Evolutionary conservation across 2,113 vertebrate species (phyloP), one percentile per base, ranked within the genome.

Genomic region (Platycercus adscitus): DNA sequence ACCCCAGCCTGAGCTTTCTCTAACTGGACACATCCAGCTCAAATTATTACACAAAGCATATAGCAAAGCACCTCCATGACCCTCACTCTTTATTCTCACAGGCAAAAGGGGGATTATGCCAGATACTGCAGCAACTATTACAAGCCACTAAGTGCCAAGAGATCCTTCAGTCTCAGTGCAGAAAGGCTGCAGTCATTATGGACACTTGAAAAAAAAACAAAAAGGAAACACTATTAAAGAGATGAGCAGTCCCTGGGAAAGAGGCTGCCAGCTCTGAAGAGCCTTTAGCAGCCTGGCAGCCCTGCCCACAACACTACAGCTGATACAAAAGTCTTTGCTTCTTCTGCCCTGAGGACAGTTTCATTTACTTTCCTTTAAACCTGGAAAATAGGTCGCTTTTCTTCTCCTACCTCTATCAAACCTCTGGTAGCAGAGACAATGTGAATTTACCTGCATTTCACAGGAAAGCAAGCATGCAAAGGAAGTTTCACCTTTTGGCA

Each of bases 311-410:
- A 76, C 61, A 85, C 61, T 81, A 29, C n/a, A 91, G 86, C 73
- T 68, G 69, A 95, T 75, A 89, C 24, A 81, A 44, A 82, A 79
- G 52, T 18, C 92, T 94, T 86, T 84, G 77, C 77, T 86, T 81
- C 88, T 92, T 81, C 86, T 95, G 61, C 90, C 90, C 88, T 0
- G 26, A 95, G 93, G 86, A 88, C 64, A 81, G 91, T 64, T 95
- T 96, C 76, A 93, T 95, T 90, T 88, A 90, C 80, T 80, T 94
- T 70, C 80, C 60, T 94, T 95, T 94, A 92, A 94, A 96, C 60
- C 65, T 81, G 46, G 60, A 95, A 96, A 95, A 95, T 86, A 93
- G 86, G 77, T 95, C 0, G 8, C 72, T 93, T 88, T 78, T 91
- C 64, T 88, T 73, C 91, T 89, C 4, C 2, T 70, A 47, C 55